Conservation (phyloP, 2,888 invertebrate species). For the Drosophila imparisetae region DNA sequence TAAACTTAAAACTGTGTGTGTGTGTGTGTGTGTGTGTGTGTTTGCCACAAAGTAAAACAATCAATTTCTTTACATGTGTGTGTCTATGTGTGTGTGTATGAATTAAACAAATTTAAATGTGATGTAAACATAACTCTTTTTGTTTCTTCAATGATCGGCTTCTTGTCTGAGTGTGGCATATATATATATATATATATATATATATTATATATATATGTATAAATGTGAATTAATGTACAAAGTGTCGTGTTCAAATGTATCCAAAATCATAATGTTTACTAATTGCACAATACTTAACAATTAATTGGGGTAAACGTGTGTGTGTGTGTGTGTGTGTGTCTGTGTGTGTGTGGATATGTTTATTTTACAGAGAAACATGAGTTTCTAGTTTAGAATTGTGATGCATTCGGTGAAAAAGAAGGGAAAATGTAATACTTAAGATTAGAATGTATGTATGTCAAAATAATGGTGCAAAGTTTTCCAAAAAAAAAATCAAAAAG, state of each 20-base stretch:
- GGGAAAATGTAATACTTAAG: constrained; percentile 63
- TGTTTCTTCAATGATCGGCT: constrained; percentile 17
- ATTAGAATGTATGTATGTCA: constrained; percentile 48
- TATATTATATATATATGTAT: constrained; percentile 17
- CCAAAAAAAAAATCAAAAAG: constrained; percentile 24
- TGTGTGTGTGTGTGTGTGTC: constrained; percentile 11
- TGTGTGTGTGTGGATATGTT: constrained; percentile 39
- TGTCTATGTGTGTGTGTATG: constrained; percentile 31
- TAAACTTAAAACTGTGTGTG: constrained; percentile 52
- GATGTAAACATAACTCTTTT: constrained; percentile 50
- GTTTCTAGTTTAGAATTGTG: constrained; percentile 54
- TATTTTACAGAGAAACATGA: constrained; percentile 50
- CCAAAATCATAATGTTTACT: constrained; percentile 28
- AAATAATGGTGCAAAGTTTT: constrained; percentile 54
- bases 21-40: constrained; percentile 16
- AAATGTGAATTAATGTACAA: constrained; percentile 21
- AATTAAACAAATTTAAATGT: constrained; percentile 51
- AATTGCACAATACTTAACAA: constrained; percentile 72
- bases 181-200: constrained; percentile 14
- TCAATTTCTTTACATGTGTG: constrained; percentile 54
- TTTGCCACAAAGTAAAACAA: constrained; percentile 59
- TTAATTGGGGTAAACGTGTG: constrained; percentile 44
- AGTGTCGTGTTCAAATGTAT: constrained; percentile 25
- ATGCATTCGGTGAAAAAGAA: constrained; percentile 52
- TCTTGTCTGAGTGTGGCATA: not conserved